Evolutionary conservation across 2,888 invertebrate species (phyloP).

Genomic region (Saturnia pavonia): DNA sequence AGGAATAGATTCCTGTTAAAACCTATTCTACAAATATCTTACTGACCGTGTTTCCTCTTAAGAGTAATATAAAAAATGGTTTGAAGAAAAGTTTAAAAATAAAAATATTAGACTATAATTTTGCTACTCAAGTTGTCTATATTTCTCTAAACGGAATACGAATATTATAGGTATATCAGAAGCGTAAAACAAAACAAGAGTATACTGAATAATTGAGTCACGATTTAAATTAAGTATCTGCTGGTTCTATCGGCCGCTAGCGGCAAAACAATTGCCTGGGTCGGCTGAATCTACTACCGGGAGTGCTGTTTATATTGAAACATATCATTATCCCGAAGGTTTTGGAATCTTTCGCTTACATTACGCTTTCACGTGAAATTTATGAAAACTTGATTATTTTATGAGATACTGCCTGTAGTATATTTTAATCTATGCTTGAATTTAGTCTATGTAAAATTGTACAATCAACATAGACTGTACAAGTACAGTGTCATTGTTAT

Average conservation of each 20-base stretch:
- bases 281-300: background rate
- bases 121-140: background rate
- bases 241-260: constrained; percentile 27
- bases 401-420: too few relatives aligned
- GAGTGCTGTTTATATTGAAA: background rate
- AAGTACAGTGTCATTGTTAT: too few relatives aligned
- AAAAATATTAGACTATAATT: background rate
- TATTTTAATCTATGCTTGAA: too few relatives aligned
- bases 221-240: constrained; percentile 45
- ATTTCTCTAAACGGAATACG: constrained; percentile 25
- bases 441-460: too few relatives aligned
- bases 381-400: background rate
- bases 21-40: too few relatives aligned
- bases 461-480: too few relatives aligned
- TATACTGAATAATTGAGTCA: constrained; percentile 47
- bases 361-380: background rate
- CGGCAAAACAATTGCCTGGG: constrained; percentile 25
- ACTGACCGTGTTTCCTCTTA: too few relatives aligned
- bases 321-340: background rate
- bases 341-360: background rate
- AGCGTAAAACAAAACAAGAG: constrained; percentile 33
- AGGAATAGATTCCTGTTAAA: too few relatives aligned
- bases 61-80: too few relatives aligned
- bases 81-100: too few relatives aligned
- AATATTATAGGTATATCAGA: constrained; percentile 29